These are phyloP conservation scores for Drosophila colorata DNA, from an alignment of 2,888 invertebrate genomes.

Conservation along the genomic window DNA sequence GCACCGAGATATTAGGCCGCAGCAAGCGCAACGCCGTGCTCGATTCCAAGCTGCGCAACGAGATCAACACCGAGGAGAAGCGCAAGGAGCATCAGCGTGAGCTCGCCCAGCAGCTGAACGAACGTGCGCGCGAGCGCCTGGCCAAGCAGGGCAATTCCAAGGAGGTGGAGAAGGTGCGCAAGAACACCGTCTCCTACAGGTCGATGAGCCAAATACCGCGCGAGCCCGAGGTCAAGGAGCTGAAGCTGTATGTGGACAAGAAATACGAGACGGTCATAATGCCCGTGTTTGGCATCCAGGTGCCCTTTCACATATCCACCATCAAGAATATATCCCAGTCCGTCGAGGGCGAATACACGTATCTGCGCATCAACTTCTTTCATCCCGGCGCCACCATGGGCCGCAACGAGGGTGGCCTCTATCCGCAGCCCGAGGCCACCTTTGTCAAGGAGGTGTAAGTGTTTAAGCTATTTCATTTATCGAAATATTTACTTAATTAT, in stretches of 20 bases:
- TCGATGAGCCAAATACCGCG: slow-evolving; percentile 96
- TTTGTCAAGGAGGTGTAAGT: slow-evolving; percentile 99
- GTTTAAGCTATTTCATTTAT: neutral
- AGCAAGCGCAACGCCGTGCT: slow-evolving; percentile 96
- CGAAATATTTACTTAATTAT: neutral
- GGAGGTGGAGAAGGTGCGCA: slow-evolving; percentile 94
- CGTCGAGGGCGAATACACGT: slow-evolving; percentile 98
- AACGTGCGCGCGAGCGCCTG: slow-evolving; percentile 95
- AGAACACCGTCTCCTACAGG: slow-evolving; percentile 98
- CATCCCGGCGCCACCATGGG: slow-evolving; percentile 99
- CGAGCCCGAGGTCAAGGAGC: slow-evolving; percentile 95
- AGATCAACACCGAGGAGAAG: slow-evolving; percentile 98
- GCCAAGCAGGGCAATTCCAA: slow-evolving; percentile 94
- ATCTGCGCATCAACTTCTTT: slow-evolving; percentile 98
- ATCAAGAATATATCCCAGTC: slow-evolving; percentile 99
- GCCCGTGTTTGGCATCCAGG: slow-evolving; percentile 97
- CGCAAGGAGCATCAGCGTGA: slow-evolving; percentile 98
- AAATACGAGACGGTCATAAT: slow-evolving; percentile 99
- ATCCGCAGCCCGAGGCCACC: slow-evolving; percentile 97
- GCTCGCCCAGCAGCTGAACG: slow-evolving; percentile 94
- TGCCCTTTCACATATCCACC: slow-evolving; percentile 99
- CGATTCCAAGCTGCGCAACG: slow-evolving; percentile 96
- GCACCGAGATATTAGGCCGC: slow-evolving; percentile 86
- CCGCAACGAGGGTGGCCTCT: slow-evolving; percentile 94
- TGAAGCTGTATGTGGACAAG: slow-evolving; percentile 97